Conservation (phyloP, 2,113 vertebrate species). For the Nansenia antarctica region DNA sequence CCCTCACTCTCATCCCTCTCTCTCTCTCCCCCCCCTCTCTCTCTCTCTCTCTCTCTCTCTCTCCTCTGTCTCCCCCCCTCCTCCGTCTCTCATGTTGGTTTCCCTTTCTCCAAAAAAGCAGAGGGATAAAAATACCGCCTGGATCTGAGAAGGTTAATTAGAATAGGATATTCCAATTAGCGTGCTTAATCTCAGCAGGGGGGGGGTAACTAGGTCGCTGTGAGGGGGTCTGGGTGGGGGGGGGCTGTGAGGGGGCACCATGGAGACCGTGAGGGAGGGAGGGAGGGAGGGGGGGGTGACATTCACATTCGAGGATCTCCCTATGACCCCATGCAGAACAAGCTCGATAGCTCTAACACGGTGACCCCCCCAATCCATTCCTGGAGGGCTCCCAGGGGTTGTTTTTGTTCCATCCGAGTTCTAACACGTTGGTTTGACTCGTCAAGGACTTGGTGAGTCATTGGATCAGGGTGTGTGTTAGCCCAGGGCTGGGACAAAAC, state of each 20-base stretch:
- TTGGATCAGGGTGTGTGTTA: no score
- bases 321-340: neutral
- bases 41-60: conserved; percentile 50
- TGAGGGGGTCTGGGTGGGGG: conserved; percentile 46
- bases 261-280: conserved; percentile 5
- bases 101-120: conserved; percentile 44
- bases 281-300: neutral
- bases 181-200: conserved; percentile 74
- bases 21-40: conserved; percentile 39
- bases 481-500: no score
- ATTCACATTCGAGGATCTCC: conserved; percentile 13
- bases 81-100: conserved; percentile 14
- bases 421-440: no score
- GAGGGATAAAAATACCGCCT: conserved; percentile 74
- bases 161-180: conserved; percentile 78
- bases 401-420: no score
- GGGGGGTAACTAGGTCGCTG: conserved; percentile 75
- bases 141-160: conserved; percentile 79
- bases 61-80: no score
- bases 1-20: conserved; percentile 3
- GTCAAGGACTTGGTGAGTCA: no score
- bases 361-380: no score
- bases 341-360: neutral
- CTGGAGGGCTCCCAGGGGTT: no score
- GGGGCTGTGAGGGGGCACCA: conserved; percentile 6